These are phyloP conservation scores for Neodiprion virginianus DNA, from an alignment of 1,140 invertebrate species.

Conservation along the genomic window DNA sequence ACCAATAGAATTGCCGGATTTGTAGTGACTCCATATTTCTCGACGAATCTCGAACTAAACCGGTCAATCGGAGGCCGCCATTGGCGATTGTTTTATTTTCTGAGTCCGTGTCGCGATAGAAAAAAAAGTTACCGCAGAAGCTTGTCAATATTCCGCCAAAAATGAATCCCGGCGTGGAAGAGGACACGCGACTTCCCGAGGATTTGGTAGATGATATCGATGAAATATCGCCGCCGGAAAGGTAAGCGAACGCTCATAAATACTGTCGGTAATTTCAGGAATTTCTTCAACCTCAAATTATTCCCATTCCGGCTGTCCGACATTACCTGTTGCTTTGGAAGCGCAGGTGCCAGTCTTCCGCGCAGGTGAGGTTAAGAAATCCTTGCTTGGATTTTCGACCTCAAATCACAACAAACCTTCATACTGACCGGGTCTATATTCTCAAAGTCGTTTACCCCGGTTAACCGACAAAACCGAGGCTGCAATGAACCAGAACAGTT, in stretches of 20 bases:
- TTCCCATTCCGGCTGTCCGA: background rate
- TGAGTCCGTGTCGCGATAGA: constrained; percentile 23
- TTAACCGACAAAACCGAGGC: background rate
- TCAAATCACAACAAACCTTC: constrained; percentile 2
- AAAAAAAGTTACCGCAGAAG: constrained; percentile 18
- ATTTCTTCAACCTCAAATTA: background rate
- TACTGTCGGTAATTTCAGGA: background rate
- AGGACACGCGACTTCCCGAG: constrained; percentile 24
- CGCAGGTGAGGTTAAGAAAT: constrained; percentile 39
- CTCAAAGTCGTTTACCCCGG: background rate
- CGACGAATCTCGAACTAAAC: constrained; percentile 19
- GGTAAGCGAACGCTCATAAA: constrained; percentile 26
- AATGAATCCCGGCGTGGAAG: constrained; percentile 37
- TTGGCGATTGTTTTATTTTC: constrained; percentile 27
- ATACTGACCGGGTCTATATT: background rate
- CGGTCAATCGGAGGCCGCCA: constrained; percentile 23
- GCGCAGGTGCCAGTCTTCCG: constrained; percentile 20
- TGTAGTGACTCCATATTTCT: too few relatives aligned
- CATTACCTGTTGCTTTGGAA: constrained; percentile 34
- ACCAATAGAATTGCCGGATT: constrained; percentile 21
- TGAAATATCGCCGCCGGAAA: constrained; percentile 35
- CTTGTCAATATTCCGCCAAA: constrained; percentile 32
- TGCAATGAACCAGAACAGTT: constrained; percentile 32
- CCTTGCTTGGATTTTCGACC: background rate
- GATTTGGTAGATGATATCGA: constrained; percentile 25